These are phyloP conservation scores for Zaprionus kolodkinae DNA, from an alignment of 1,140 invertebrate genomes.

Conservation along the genomic window DNA sequence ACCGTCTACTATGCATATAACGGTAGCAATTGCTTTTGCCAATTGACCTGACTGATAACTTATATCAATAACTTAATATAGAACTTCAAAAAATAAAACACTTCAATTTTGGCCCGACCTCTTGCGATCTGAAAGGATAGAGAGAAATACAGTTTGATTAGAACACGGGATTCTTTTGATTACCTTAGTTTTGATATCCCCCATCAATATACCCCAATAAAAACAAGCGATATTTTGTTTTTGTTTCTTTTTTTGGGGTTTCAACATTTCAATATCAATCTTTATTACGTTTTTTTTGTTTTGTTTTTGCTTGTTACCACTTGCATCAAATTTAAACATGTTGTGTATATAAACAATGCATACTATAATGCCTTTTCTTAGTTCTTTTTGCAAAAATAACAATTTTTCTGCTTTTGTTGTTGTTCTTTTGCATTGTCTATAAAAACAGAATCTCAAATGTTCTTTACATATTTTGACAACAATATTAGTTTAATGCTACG, in stretches of 20 bases:
- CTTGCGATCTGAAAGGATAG: slow-evolving; percentile 48
- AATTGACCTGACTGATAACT: slow-evolving; percentile 79
- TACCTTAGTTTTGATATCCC: background rate
- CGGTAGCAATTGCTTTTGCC: slow-evolving; percentile 76
- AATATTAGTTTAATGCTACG: slow-evolving; percentile 43
- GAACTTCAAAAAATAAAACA: background rate
- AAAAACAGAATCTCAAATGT: slow-evolving; percentile 78
- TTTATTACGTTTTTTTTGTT: slow-evolving; percentile 68
- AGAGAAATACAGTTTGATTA: slow-evolving; percentile 26
- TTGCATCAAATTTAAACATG: slow-evolving; percentile 70
- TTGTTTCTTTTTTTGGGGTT: slow-evolving; percentile 67
- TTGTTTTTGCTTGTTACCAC: slow-evolving; percentile 67
- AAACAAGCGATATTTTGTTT: slow-evolving; percentile 35
- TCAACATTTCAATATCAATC: slow-evolving; percentile 83
- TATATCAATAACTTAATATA: background rate
- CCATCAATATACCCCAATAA: slow-evolving; percentile 20
- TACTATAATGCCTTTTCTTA: slow-evolving; percentile 67
- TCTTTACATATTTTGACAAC: slow-evolving; percentile 54
- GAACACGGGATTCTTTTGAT: background rate
- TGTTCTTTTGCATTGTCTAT: slow-evolving; percentile 40
- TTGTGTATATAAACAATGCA: slow-evolving; percentile 80
- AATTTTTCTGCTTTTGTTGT: slow-evolving; percentile 56
- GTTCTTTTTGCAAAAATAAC: slow-evolving; percentile 74
- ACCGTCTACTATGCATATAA: slow-evolving; percentile 83
- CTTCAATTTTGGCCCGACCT: background rate